Evolutionary conservation across 1,140 invertebrate species (phyloP), one percentile per base, ranked within the genome.

Genomic region (Saxidomus purpurata): DNA sequence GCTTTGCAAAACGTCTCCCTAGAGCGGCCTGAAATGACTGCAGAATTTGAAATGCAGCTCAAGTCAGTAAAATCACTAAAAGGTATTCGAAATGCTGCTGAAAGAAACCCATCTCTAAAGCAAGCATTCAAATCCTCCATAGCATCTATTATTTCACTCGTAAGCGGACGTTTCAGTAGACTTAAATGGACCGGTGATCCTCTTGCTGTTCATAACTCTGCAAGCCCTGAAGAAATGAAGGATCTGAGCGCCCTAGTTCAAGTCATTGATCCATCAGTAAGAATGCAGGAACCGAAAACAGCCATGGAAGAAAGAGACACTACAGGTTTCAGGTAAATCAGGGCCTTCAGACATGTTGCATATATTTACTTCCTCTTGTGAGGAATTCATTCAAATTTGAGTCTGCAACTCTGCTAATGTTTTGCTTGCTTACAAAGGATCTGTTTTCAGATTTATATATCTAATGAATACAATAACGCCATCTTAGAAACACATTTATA

Each of bases 281-380:
- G 67, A n/a, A 22, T 83, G 22, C 25, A 84, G 8, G 25, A 55
- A 17, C 25, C 31, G 31, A 76, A 87, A 59, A 79, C 36, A 47
- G 52, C n/a, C 85, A 87, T 76, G 74, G 63, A 22, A 52, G 76
- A 71, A 59, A 71, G 59, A 67, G 89, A 49, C 59, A 89, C 28
- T 91, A 91, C 55, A 81, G 31, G n/a, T 91, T 80, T 79, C 77
- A 90, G 80, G 80, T 90, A 87, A 43, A 43, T 43, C 6, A 15
- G 15, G 43, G 15, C 4, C 43, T 43, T 43, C n/a, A 43, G 43
- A 43, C 43, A 8, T 43, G 4, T 43, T 43, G 15, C 4, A 8
- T 43, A 43, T 43, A 43, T 43, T 43, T 43, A 43, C 15, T 43
- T 43, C 43, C 43, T 43, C 43, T 43, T 43, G 43, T 43, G 43